phyloP scores from a whole-genome alignment of 2,113 vertebrate genomes.

The Heliornis fulica region DNA sequence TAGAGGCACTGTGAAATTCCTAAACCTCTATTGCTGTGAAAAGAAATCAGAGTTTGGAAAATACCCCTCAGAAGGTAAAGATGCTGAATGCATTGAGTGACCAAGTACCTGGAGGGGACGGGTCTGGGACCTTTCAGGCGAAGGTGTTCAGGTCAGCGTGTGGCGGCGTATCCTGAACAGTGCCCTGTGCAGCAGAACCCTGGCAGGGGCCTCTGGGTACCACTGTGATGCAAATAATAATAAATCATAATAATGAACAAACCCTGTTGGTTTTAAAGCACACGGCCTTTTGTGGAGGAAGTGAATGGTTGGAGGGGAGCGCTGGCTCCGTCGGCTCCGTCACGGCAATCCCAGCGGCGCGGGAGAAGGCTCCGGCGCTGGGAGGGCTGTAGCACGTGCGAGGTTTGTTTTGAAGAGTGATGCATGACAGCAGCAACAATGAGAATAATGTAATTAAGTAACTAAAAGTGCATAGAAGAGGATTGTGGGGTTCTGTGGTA shows the following conservation, averaged over 20 bases:
- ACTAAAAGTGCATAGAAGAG: neutral
- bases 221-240: neutral
- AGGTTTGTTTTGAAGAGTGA: neutral
- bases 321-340: neutral
- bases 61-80: neutral
- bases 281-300: neutral
- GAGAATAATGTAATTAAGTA: neutral
- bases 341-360: neutral
- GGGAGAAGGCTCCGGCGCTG: neutral
- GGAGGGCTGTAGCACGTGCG: neutral
- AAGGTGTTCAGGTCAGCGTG: neutral
- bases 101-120: neutral
- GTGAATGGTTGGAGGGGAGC: neutral
- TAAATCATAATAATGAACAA: conserved; percentile 11
- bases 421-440: fast-evolving
- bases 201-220: conserved; percentile 4
- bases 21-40: neutral
- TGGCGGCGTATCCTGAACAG: neutral
- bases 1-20: neutral
- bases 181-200: neutral
- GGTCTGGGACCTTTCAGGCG: neutral
- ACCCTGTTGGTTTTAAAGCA: neutral
- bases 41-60: neutral
- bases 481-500: too few relatives aligned
- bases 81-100: neutral